A percentile compares a stretch with the other conserved stretches of the same genome.
phyloP scores from a whole-genome alignment of 1,140 invertebrate species.

The Dreissena rostriformis region DNA sequence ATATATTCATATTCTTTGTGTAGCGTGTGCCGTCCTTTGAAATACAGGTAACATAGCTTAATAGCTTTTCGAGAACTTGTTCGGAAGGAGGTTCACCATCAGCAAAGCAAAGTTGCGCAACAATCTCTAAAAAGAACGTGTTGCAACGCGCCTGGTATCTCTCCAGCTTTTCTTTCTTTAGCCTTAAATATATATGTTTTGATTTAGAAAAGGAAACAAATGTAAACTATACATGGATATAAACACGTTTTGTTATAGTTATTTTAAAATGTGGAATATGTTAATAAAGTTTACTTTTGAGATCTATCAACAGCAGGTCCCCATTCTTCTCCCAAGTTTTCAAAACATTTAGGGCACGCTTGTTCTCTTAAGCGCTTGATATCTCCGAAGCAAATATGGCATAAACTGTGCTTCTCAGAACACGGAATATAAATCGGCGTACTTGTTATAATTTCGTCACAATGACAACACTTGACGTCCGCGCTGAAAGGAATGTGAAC shows the following conservation, averaged over 20 bases:
- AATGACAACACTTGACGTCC: background rate
- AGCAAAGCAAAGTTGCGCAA: conserved; percentile 73
- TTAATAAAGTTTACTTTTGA: background rate
- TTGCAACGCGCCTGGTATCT: conserved; percentile 67
- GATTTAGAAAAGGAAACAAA: background rate
- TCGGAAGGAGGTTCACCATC: conserved; percentile 67
- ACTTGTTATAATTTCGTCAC: background rate
- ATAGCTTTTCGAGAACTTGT: conserved; percentile 67
- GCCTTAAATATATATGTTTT: conserved; percentile 12
- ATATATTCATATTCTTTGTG: conserved; percentile 68
- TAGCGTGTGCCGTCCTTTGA: conserved; percentile 12
- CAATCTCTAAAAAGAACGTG: conserved; percentile 76
- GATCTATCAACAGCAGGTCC: background rate
- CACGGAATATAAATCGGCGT: background rate
- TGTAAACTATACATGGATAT: background rate
- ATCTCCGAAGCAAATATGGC: background rate
- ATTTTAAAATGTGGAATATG: background rate
- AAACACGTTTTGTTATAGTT: background rate
- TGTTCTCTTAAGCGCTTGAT: background rate
- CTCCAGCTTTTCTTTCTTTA: conserved; percentile 15
- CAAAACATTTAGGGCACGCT: background rate
- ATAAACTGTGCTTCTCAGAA: background rate
- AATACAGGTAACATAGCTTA: conserved; percentile 66
- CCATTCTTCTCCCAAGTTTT: background rate
- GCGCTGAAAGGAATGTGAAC: background rate